A percentile compares a stretch with the other conserved stretches of the same genome.
These are phyloP conservation scores for Stegodyphus mimosarum DNA, from an alignment of 1,140 invertebrate species.

Conservation along the genomic window DNA sequence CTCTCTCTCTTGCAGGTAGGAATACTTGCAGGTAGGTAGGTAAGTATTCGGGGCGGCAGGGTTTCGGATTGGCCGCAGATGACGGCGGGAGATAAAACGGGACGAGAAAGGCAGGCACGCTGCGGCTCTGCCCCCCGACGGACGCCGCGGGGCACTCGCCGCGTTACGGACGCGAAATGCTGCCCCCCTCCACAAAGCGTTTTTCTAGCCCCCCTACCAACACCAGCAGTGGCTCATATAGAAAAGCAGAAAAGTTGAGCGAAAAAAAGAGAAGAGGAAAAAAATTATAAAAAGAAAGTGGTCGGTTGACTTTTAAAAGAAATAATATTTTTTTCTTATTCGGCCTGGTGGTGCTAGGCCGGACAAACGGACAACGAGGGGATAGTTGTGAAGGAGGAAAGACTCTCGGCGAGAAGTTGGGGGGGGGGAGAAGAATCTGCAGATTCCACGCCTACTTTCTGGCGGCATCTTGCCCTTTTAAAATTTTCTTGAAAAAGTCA, in stretches of 20 bases:
- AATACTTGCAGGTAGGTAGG: not conserved
- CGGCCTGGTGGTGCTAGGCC: not conserved
- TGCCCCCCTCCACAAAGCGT: no score
- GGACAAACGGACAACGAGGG: not conserved
- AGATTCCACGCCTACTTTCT: not conserved
- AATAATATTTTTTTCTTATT: not conserved
- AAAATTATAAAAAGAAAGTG: not conserved
- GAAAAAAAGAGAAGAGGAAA: no score
- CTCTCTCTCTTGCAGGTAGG: no score
- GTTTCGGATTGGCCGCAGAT: not conserved
- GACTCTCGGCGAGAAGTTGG: not conserved
- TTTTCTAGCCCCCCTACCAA: no score
- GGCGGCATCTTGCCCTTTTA: not conserved
- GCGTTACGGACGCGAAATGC: no score
- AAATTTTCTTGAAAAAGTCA: not conserved
- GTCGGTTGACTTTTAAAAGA: slow-evolving; percentile 46
- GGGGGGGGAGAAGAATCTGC: not conserved
- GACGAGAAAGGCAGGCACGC: not conserved
- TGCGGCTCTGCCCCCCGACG: not conserved
- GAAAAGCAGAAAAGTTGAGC: no score
- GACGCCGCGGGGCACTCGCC: not conserved
- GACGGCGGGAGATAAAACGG: not conserved
- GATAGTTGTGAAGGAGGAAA: not conserved
- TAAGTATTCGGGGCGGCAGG: not conserved
- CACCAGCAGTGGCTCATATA: no score